A percentile compares a stretch with the other conserved stretches of the same genome.
Conservation (phyloP, 1,140 invertebrate genomes). For the Cheumatopsyche charites region DNA sequence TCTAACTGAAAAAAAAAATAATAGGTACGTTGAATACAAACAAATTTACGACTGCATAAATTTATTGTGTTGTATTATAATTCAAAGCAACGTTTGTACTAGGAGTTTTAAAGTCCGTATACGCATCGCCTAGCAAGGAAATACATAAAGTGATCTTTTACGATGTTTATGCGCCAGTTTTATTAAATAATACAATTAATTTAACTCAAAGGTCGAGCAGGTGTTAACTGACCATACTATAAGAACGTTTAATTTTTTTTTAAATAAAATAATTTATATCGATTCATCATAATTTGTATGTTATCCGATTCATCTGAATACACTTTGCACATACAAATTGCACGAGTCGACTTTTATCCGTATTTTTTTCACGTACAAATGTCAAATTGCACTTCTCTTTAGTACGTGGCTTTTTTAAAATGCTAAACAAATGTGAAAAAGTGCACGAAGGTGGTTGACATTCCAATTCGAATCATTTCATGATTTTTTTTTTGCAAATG, state of each 20-base stretch:
- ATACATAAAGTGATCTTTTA: constrained; percentile 6
- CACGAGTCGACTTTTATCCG: not conserved
- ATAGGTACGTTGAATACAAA: not conserved
- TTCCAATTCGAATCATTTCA: not conserved
- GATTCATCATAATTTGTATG: too few species aligned
- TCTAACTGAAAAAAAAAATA: too few species aligned
- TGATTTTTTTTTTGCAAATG: not conserved
- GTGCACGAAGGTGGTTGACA: constrained; percentile 2
- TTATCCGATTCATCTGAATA: too few species aligned
- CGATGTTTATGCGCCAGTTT: not conserved
- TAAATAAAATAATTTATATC: too few species aligned
- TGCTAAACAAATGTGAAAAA: constrained; percentile 27
- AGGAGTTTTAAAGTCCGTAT: not conserved
- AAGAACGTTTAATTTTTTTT: too few species aligned
- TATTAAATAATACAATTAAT: constrained; percentile 18
- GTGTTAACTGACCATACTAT: not conserved
- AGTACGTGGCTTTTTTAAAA: constrained; percentile 18
- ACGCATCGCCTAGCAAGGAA: not conserved
- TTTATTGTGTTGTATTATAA: constrained; percentile 32
- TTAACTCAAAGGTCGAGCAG: not conserved
- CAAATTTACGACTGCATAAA: constrained; percentile 29
- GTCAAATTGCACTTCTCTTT: not conserved
- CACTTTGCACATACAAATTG: too few species aligned
- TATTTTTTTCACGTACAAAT: constrained; percentile 1
- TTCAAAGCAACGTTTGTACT: constrained; percentile 15